These are phyloP conservation scores for Mionectes macconnelli DNA, from an alignment of 2,113 vertebrate species.

Conservation along the genomic window DNA sequence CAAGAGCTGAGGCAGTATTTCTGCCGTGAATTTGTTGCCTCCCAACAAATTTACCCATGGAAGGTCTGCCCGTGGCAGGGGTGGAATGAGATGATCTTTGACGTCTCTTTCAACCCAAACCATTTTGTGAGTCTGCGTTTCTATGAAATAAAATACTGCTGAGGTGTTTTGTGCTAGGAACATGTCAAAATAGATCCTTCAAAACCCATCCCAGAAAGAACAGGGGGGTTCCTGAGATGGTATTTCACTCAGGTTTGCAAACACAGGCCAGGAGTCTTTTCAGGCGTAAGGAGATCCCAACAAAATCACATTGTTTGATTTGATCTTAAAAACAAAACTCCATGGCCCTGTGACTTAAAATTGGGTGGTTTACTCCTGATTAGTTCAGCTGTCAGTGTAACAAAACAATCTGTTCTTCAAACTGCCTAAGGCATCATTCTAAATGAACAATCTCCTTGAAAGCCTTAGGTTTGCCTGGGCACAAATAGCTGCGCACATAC, in stretches of 20 bases:
- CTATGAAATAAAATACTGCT: fast-evolving
- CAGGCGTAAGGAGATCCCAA: not conserved
- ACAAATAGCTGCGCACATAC: fast-evolving
- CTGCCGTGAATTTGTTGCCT: not conserved
- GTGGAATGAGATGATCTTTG: too few relatives aligned
- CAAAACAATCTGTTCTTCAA: not conserved
- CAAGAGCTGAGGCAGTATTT: not conserved
- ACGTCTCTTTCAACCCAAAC: not conserved
- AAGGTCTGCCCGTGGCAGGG: not conserved
- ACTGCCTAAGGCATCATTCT: not conserved
- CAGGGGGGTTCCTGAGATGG: not conserved
- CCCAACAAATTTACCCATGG: not conserved
- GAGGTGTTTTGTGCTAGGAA: not conserved
- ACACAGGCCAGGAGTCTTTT: not conserved
- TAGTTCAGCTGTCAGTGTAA: not conserved
- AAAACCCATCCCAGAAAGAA: not conserved
- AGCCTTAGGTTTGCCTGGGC: not conserved
- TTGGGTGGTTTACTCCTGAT: not conserved
- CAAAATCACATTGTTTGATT: not conserved
- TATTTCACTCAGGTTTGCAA: not conserved
- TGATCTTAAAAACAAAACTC: not conserved
- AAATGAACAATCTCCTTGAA: fast-evolving
- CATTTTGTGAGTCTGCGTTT: not conserved
- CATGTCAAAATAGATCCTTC: not conserved
- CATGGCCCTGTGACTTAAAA: not conserved